Conservation (phyloP, 2,113 vertebrate genomes). For the Amblyornis subalaris region DNA sequence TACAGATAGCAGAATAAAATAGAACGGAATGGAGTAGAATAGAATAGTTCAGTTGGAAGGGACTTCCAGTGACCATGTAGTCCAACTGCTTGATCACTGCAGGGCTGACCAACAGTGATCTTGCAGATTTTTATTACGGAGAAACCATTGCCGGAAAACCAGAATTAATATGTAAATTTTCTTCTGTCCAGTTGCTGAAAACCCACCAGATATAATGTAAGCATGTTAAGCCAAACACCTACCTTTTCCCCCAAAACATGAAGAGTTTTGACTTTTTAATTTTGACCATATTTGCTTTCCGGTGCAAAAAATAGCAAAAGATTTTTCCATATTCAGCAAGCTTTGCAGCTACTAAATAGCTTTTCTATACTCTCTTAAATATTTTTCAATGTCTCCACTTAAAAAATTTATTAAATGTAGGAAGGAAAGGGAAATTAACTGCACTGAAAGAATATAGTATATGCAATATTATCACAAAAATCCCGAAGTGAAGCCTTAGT, state of each 20-base stretch:
- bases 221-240: neutral
- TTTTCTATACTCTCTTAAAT: neutral
- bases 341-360: neutral
- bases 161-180: neutral
- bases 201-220: neutral
- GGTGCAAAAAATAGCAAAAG: neutral
- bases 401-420: neutral
- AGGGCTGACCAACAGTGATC: neutral
- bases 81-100: neutral
- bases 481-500: neutral
- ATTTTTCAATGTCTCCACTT: neutral
- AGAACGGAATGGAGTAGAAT: neutral
- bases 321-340: neutral
- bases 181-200: neutral
- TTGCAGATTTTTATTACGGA: neutral
- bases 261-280: neutral
- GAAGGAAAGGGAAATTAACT: neutral
- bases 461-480: neutral
- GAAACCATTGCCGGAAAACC: neutral
- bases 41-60: neutral
- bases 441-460: neutral
- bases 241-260: rapidly evolving
- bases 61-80: neutral
- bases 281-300: neutral
- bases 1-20: neutral